Evolutionary conservation across 2,888 invertebrate genomes (phyloP).

Genomic region (Yponomeuta plumbellus): DNA sequence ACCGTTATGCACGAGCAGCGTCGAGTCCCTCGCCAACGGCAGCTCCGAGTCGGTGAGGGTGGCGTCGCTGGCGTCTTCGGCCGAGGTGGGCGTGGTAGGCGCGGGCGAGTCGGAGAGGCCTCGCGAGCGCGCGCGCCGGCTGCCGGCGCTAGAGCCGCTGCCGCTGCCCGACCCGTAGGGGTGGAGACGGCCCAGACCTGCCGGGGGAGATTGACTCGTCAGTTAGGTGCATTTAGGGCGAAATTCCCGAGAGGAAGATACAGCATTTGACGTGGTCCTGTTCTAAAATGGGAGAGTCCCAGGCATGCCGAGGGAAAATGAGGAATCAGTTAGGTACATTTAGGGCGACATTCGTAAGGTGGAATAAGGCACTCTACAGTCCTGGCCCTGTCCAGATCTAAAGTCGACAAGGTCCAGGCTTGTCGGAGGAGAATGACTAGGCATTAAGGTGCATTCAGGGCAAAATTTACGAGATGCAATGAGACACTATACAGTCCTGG

Average conservation of each 20-base stretch:
- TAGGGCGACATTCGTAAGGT: too few relatives aligned
- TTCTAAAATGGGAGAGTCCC: too few relatives aligned
- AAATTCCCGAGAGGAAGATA: not conserved
- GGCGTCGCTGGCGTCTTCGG: slow-evolving; percentile 90
- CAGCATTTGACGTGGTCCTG: too few relatives aligned
- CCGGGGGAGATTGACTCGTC: slow-evolving; percentile 34
- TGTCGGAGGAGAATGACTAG: too few relatives aligned
- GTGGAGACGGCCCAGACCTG: slow-evolving; percentile 87
- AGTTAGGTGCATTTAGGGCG: slow-evolving; percentile 13
- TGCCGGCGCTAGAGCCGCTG: slow-evolving; percentile 78
- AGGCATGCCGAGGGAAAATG: too few relatives aligned
- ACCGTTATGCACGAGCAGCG: slow-evolving; percentile 91
- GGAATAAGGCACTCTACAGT: too few relatives aligned
- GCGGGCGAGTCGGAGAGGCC: slow-evolving; percentile 84
- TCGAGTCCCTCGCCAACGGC: slow-evolving; percentile 87
- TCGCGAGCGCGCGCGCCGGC: slow-evolving; percentile 77
- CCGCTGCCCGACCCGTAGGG: slow-evolving; percentile 89
- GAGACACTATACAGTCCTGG: too few relatives aligned
- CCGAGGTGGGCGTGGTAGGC: slow-evolving; percentile 78
- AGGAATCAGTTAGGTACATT: too few relatives aligned
- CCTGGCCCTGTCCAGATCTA: too few relatives aligned
- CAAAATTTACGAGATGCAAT: too few relatives aligned
- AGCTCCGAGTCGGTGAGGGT: slow-evolving; percentile 90
- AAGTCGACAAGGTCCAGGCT: too few relatives aligned
- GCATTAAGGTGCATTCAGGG: too few relatives aligned